Conservation (phyloP, 2,113 vertebrate species). For the Turnix velox region DNA sequence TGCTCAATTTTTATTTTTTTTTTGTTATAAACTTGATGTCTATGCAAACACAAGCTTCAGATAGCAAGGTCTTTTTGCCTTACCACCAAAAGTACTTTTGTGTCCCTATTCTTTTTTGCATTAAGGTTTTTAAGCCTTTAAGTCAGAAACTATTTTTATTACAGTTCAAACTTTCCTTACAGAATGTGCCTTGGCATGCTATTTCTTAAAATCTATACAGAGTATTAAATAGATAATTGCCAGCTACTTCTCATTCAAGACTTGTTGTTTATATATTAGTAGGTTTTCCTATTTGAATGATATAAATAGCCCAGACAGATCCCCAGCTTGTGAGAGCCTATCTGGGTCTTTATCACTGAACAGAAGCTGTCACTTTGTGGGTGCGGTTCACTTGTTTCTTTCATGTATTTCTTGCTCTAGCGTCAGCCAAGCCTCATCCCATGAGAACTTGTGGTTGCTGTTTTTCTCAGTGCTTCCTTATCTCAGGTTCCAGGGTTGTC, state of each 20-base stretch:
- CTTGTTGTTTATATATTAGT: constrained; percentile 2
- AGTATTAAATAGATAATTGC: neutral
- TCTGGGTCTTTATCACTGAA: constrained; percentile 42
- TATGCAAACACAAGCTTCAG: neutral
- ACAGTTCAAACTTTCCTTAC: neutral
- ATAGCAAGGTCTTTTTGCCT: neutral
- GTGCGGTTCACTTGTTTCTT: constrained; percentile 48
- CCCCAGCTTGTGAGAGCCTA: neutral
- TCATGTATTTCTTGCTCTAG: constrained; percentile 53
- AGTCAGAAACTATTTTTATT: neutral
- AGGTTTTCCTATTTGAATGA: neutral
- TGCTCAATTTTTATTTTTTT: neutral
- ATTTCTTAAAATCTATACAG: neutral
- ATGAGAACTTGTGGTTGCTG: constrained; percentile 32
- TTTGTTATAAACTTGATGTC: too few species aligned
- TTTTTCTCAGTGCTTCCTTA: constrained; percentile 61
- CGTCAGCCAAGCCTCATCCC: constrained; percentile 45
- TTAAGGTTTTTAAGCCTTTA: neutral
- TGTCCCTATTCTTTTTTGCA: neutral
- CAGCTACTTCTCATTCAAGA: neutral
- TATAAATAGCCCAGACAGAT: constrained; percentile 27
- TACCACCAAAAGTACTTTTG: neutral
- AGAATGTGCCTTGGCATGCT: neutral
- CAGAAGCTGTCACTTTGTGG: constrained; percentile 37
- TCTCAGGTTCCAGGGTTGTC: constrained; percentile 48